Conservation (phyloP, 2,113 vertebrate genomes). For the Rhabdomys dilectus region DNA sequence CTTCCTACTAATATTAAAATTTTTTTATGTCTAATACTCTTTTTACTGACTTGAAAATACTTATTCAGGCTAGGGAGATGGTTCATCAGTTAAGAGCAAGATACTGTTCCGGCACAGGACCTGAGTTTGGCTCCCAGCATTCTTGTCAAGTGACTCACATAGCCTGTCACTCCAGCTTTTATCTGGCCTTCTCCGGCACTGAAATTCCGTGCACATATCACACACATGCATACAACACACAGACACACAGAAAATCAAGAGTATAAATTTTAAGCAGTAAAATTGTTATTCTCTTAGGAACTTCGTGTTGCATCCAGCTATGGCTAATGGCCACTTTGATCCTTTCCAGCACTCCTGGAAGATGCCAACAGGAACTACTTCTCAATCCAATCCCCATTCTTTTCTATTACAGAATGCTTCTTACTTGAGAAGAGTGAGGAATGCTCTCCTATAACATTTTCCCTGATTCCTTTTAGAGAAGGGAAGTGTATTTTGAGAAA, state of each 20-base stretch:
- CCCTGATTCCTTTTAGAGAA: neutral
- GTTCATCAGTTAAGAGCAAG: neutral
- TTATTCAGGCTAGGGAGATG: neutral
- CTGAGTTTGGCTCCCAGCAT: neutral
- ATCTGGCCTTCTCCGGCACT: neutral
- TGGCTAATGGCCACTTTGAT: neutral
- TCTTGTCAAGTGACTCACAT: neutral
- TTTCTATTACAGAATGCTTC: neutral
- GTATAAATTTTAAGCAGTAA: neutral
- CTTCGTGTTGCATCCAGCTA: neutral
- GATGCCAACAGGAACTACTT: neutral
- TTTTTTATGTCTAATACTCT: neutral
- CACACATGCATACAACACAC: neutral
- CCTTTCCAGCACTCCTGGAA: neutral
- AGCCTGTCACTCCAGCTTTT: neutral
- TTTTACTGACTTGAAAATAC: neutral
- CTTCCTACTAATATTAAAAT: slow-evolving; percentile 41
- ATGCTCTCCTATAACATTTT: neutral
- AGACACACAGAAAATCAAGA: neutral
- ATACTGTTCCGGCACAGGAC: neutral
- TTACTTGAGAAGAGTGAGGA: neutral
- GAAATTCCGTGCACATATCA: neutral
- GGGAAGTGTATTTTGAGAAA: neutral
- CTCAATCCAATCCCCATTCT: neutral
- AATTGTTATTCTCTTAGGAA: neutral